phyloP scores from a whole-genome alignment of 2,888 invertebrate genomes.

The Sisyra nigra region DNA sequence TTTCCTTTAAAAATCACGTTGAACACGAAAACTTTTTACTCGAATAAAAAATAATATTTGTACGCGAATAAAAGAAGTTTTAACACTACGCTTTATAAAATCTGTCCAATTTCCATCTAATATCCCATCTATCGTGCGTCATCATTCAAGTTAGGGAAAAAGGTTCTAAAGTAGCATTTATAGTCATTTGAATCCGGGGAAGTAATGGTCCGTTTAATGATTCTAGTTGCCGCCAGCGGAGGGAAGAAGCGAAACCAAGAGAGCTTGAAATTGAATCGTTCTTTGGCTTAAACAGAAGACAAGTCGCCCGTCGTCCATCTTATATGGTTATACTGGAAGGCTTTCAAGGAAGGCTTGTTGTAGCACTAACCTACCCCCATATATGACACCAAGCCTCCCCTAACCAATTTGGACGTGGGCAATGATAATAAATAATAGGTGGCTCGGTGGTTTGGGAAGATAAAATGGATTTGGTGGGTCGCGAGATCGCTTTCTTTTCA shows the following conservation, averaged over 20 bases:
- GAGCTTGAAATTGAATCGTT: constrained; percentile 31
- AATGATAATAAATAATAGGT: too few relatives aligned
- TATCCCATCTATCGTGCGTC: background rate
- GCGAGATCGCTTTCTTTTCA: too few relatives aligned
- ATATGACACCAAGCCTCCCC: too few relatives aligned
- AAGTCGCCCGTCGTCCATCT: background rate
- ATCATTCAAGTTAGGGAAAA: constrained; percentile 10
- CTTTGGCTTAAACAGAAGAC: constrained; percentile 20
- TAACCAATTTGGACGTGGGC: too few relatives aligned
- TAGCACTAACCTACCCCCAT: too few relatives aligned
- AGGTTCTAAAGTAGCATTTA: constrained; percentile 18
- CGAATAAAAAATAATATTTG: too few relatives aligned
- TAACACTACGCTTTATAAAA: constrained; percentile 9
- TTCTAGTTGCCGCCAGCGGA: constrained; percentile 23
- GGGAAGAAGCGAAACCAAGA: constrained; percentile 23
- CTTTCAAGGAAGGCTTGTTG: too few relatives aligned
- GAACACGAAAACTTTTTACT: too few relatives aligned
- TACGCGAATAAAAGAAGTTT: constrained; percentile 2
- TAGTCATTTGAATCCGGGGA: constrained; percentile 29
- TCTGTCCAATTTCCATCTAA: constrained; percentile 1
- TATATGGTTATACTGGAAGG: too few relatives aligned
- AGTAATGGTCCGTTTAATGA: constrained; percentile 33
- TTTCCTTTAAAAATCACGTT: too few relatives aligned
- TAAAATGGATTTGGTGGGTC: too few relatives aligned
- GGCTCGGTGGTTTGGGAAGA: too few relatives aligned